These are phyloP conservation scores for Tachysurus fulvidraco DNA, from an alignment of 2,113 vertebrate species.

Conservation along the genomic window DNA sequence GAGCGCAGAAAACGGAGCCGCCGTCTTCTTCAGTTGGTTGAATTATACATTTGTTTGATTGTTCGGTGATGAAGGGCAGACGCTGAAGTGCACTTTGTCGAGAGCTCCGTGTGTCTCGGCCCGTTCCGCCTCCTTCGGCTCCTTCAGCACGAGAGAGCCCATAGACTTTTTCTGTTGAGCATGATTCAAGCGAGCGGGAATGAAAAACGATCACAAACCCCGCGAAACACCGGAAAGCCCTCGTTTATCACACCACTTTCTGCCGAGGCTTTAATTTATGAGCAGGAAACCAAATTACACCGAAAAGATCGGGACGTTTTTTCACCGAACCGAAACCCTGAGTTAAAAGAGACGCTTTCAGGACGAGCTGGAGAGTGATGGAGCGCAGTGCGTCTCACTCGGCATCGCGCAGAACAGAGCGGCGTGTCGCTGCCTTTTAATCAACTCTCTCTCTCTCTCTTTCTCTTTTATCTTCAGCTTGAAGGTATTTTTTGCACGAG, in stretches of 20 bases:
- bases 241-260: neutral
- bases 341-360: neutral
- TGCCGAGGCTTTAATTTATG: slow-evolving; percentile 3
- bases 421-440: neutral
- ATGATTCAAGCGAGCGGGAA: neutral
- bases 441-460: neutral
- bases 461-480: neutral
- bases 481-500: neutral
- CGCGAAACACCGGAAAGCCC: neutral
- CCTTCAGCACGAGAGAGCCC: too few relatives aligned
- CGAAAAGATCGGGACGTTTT: neutral
- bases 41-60: neutral
- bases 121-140: neutral
- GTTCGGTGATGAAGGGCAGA: slow-evolving; percentile 13
- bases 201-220: neutral
- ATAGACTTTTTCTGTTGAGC: neutral
- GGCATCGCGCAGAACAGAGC: neutral
- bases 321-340: neutral
- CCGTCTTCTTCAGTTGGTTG: neutral
- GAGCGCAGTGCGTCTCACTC: neutral
- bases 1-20: too few relatives aligned
- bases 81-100: slow-evolving; percentile 13
- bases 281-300: slow-evolving; percentile 15
- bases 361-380: neutral
- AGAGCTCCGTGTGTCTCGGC: neutral